Conservation (phyloP, 2,888 invertebrate genomes). For the Orgyia antiqua region DNA sequence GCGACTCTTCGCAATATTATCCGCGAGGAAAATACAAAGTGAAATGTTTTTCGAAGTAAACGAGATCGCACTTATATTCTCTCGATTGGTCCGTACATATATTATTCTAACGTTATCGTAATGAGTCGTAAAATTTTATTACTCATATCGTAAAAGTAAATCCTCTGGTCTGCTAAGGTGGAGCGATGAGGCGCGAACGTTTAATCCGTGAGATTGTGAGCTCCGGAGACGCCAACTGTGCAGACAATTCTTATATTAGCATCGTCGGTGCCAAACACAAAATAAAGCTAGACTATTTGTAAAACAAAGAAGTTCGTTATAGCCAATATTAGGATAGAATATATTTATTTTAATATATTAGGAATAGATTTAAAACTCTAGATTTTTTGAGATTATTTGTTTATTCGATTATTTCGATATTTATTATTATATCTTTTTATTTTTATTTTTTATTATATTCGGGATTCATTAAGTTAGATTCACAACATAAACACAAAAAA, state of each 20-base stretch:
- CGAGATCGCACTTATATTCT: constrained; percentile 40
- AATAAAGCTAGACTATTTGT: constrained; percentile 20
- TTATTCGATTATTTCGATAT: no score
- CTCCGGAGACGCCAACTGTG: not conserved
- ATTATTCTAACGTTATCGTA: constrained; percentile 62
- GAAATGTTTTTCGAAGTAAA: constrained; percentile 21
- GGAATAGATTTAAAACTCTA: no score
- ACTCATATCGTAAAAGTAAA: constrained; percentile 50
- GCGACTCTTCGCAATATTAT: constrained; percentile 37
- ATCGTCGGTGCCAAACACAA: constrained; percentile 16
- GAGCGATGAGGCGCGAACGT: constrained; percentile 34
- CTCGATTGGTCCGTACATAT: constrained; percentile 50
- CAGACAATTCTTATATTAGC: constrained; percentile 24
- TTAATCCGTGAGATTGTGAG: constrained; percentile 29
- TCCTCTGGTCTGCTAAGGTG: constrained; percentile 40
- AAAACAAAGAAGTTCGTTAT: no score
- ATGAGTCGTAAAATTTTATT: constrained; percentile 65
- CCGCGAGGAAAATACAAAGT: constrained; percentile 34
- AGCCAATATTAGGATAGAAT: no score
- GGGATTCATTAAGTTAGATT: not conserved
- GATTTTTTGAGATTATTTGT: no score
- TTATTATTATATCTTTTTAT: no score
- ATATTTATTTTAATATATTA: no score
- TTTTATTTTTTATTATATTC: no score
- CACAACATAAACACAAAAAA: not conserved